Evolutionary conservation across 2,113 vertebrate species (phyloP).

Genomic region (Gobio gobio): DNA sequence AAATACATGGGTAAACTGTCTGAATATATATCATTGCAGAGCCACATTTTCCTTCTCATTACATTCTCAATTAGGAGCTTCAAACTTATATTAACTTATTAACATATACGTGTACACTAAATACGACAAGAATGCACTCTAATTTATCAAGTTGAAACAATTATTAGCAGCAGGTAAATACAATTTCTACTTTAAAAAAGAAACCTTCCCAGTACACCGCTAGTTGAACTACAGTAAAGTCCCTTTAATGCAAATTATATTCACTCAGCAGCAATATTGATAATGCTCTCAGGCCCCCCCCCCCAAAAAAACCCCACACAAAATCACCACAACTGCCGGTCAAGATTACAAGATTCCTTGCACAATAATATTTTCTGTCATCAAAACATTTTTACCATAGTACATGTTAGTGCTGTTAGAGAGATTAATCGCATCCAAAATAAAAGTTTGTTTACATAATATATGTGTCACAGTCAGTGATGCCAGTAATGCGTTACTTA

Average conservation of each 20-base stretch:
- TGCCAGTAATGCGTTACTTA: too few relatives aligned
- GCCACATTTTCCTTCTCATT: neutral
- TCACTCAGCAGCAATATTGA: neutral
- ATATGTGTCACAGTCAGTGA: too few relatives aligned
- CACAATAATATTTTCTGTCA: too few relatives aligned
- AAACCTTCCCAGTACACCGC: neutral
- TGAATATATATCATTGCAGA: neutral
- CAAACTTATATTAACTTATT: neutral
- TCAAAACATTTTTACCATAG: too few relatives aligned
- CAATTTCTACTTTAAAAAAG: too few relatives aligned
- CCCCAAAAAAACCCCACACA: neutral
- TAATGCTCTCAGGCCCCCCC: neutral
- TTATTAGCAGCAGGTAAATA: too few relatives aligned
- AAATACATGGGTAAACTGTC: neutral
- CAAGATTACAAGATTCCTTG: too few relatives aligned
- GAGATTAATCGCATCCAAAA: too few relatives aligned
- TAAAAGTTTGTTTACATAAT: too few relatives aligned
- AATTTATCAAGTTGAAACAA: too few relatives aligned
- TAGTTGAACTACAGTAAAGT: neutral
- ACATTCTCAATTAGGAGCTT: neutral
- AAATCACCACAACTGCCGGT: neutral
- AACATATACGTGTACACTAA: neutral
- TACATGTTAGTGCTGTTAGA: too few relatives aligned
- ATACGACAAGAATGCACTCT: too few relatives aligned
- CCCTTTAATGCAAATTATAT: neutral